Evolutionary conservation across 2,797 vertebrate species (phyloP).

Genomic region (Neosilurus hyrtlii): DNA sequence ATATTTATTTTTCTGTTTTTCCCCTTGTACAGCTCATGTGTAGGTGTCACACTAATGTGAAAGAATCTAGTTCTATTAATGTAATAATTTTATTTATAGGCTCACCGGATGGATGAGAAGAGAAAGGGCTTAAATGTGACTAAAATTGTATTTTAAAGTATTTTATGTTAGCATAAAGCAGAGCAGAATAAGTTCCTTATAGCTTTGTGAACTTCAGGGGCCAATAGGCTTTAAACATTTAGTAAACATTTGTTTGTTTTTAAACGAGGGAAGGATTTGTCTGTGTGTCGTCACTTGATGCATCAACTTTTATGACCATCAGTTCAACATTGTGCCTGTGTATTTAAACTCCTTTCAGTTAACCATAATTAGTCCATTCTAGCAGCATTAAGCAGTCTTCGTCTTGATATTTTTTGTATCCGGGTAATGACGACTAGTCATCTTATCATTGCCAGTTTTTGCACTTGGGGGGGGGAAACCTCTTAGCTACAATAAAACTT

Average conservation of each 20-base stretch:
- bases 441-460: neutral
- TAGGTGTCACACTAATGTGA: neutral
- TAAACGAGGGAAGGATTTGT: neutral
- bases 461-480: too few relatives aligned
- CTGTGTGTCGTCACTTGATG: neutral
- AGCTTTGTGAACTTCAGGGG: neutral
- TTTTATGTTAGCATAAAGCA: neutral
- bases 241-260: neutral
- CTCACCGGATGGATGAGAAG: neutral
- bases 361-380: constrained; percentile 8
- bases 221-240: neutral
- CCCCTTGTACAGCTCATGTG: neutral
- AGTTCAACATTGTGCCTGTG: neutral
- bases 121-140: neutral
- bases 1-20: neutral
- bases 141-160: neutral
- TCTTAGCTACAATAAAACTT: too few relatives aligned
- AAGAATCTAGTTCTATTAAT: neutral
- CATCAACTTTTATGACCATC: neutral
- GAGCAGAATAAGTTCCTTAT: neutral
- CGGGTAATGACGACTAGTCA: neutral
- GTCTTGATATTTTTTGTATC: neutral
- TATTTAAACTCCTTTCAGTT: neutral
- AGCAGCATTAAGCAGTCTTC: neutral
- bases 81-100: neutral